Conservation (phyloP, 2,888 invertebrate species). For the Pandemis corylana region DNA sequence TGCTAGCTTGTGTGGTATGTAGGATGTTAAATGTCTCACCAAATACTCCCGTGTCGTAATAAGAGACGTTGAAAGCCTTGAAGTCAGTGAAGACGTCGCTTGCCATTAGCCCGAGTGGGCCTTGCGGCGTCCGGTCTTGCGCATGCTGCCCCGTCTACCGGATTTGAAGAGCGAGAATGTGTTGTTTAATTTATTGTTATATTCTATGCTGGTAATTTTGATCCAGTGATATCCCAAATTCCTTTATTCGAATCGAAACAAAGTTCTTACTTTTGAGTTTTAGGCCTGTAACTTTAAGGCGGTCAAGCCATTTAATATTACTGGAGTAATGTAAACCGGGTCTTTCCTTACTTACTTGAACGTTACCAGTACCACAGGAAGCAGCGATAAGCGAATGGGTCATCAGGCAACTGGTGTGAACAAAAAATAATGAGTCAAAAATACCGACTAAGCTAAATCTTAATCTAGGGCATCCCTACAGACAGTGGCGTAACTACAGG, state of each 20-base stretch:
- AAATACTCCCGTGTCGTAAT: constrained; percentile 67
- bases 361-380: constrained; percentile 61
- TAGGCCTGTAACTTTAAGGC: too few relatives aligned
- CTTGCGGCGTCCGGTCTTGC: constrained; percentile 57
- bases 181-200: too few relatives aligned
- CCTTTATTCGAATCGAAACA: too few relatives aligned
- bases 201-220: too few relatives aligned
- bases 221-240: too few relatives aligned
- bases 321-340: too few relatives aligned
- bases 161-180: neutral
- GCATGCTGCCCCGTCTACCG: constrained; percentile 53
- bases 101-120: constrained; percentile 60
- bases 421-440: neutral
- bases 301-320: too few relatives aligned
- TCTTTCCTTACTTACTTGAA: constrained; percentile 41
- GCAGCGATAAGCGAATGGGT: constrained; percentile 64
- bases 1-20: too few relatives aligned
- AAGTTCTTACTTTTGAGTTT: too few relatives aligned
- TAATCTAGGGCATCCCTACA: too few relatives aligned
- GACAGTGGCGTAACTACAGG: too few relatives aligned
- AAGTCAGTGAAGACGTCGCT: constrained; percentile 58
- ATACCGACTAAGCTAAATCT: too few relatives aligned
- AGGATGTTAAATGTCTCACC: constrained; percentile 53
- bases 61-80: constrained; percentile 71
- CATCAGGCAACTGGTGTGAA: constrained; percentile 55